phyloP scores from a whole-genome alignment of 2,888 invertebrate genomes.

The Melolontha melolontha region DNA sequence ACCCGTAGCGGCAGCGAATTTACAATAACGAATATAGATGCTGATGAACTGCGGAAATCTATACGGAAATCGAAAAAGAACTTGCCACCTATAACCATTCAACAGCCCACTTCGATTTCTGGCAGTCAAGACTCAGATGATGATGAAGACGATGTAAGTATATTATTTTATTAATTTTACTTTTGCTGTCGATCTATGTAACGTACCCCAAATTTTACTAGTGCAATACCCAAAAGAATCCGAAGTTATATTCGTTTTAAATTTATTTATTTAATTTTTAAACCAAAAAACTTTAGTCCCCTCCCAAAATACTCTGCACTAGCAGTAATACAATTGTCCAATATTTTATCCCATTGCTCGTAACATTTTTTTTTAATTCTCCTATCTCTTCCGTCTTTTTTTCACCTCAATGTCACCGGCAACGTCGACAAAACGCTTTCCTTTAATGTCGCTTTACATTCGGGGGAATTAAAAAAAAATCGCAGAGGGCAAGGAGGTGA shows the following conservation, averaged over 20 bases:
- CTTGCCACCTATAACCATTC: conserved; percentile 63
- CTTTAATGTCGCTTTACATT: too few species aligned
- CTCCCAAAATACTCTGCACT: too few species aligned
- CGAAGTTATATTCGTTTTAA: conserved; percentile 4
- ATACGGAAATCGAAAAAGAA: conserved; percentile 75
- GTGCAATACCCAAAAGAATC: background rate
- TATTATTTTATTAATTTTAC: conserved; percentile 4
- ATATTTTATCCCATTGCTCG: too few species aligned
- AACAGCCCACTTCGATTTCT: conserved; percentile 62
- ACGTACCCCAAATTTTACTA: too few species aligned
- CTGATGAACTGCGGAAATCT: conserved; percentile 83
- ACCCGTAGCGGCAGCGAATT: conserved; percentile 74
- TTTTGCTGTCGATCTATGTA: too few species aligned
- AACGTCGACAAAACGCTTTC: too few species aligned
- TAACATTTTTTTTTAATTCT: too few species aligned
- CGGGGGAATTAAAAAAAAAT: too few species aligned
- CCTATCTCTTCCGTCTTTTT: too few species aligned
- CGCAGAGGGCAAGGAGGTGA: too few species aligned
- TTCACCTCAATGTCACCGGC: too few species aligned
- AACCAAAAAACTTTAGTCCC: background rate
- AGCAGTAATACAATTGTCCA: too few species aligned
- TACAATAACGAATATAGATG: conserved; percentile 90
- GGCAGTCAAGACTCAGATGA: conserved; percentile 80
- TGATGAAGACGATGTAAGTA: conserved; percentile 74
- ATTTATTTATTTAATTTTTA: background rate